Evolutionary conservation across 1,140 invertebrate genomes (phyloP).

Genomic region (Drosophila pachea): DNA sequence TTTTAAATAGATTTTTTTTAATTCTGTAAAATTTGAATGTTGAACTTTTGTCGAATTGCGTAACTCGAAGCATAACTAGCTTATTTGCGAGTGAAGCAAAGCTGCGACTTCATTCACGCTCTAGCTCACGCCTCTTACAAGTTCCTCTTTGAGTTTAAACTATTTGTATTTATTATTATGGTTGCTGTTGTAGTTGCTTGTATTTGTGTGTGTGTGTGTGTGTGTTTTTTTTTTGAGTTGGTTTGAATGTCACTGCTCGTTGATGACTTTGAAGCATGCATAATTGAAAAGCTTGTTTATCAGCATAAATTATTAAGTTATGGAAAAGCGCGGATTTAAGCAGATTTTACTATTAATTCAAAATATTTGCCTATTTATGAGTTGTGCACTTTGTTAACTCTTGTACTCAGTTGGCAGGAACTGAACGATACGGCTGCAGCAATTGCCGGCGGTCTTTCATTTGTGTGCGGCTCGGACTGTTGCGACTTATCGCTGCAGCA

Average conservation of each 20-base stretch:
- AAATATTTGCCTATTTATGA: not conserved
- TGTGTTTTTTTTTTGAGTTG: constrained; percentile 43
- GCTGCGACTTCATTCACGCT: constrained; percentile 1
- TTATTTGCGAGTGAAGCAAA: not conserved
- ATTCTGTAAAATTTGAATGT: not conserved
- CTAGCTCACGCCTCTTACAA: constrained; percentile 1
- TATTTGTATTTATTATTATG: not conserved
- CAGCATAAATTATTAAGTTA: constrained; percentile 22
- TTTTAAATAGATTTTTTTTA: constrained; percentile 4
- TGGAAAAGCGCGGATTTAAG: constrained; percentile 1
- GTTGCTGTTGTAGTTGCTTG: not conserved
- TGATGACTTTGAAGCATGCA: constrained; percentile 60
- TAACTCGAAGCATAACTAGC: not conserved
- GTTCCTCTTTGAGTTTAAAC: constrained; percentile 12
- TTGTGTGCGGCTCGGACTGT: too few relatives aligned
- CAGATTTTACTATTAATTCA: not conserved
- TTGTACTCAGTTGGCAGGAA: constrained; percentile 2
- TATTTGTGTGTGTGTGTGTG: too few relatives aligned
- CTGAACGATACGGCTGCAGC: not conserved
- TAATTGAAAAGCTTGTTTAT: constrained; percentile 42
- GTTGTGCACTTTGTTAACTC: constrained; percentile 9
- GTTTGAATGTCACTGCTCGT: constrained; percentile 42
- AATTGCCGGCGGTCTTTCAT: not conserved
- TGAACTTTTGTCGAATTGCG: not conserved
- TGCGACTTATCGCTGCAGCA: constrained; percentile 10